These are phyloP conservation scores for Macrocentrus cingulum DNA, from an alignment of 1,140 invertebrate species.

Conservation along the genomic window DNA sequence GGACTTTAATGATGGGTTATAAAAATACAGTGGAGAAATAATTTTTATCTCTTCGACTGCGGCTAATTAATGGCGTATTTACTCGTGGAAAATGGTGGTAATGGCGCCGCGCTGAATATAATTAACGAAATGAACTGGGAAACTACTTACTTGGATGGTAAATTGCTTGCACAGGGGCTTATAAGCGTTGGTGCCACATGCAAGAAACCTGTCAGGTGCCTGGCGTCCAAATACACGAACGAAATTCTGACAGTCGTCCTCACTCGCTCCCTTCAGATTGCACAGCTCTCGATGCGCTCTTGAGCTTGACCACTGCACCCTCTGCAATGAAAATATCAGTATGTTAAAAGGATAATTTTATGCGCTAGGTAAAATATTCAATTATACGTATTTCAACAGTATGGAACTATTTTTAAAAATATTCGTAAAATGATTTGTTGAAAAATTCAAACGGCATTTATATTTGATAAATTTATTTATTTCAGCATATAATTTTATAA, in stretches of 20 bases:
- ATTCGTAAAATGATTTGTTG: too few species aligned
- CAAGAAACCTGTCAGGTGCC: constrained; percentile 73
- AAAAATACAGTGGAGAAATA: too few species aligned
- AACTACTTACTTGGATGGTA: constrained; percentile 60
- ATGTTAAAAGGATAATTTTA: constrained; percentile 3
- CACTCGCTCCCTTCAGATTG: constrained; percentile 82
- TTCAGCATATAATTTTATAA: too few species aligned
- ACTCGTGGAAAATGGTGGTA: too few species aligned
- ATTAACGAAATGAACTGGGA: neutral
- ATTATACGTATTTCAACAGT: too few species aligned
- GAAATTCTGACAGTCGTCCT: constrained; percentile 94
- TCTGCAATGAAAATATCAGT: constrained; percentile 60
- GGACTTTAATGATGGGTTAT: too few species aligned
- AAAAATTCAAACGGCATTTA: too few species aligned
- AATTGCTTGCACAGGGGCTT: constrained; percentile 90
- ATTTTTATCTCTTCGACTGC: too few species aligned
- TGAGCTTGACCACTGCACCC: constrained; percentile 83
- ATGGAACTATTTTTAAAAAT: too few species aligned
- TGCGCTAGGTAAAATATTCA: neutral
- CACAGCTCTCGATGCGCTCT: constrained; percentile 81
- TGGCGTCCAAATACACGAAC: constrained; percentile 81
- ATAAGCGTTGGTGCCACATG: constrained; percentile 97
- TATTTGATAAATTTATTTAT: too few species aligned
- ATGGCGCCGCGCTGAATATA: too few species aligned
- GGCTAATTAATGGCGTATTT: too few species aligned